Base-by-base conservation (phyloP, 2,797 vertebrate genomes). In the Hylomyscus alleni region DNA sequence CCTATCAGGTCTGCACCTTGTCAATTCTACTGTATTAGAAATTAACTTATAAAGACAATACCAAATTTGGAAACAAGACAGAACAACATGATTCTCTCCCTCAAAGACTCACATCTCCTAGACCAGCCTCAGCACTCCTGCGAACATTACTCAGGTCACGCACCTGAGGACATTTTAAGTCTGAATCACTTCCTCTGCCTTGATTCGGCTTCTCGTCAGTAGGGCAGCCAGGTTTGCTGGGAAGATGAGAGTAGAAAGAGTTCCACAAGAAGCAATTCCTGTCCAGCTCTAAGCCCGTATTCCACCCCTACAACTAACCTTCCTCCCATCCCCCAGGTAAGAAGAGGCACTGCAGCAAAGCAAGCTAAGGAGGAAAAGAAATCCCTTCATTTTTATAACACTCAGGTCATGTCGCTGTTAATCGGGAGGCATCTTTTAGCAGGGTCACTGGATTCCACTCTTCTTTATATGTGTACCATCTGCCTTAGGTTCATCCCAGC, bases 21-120 rank as follows among this genome's bases (percentile, higher is more conserved):
- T 10, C 69, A 65, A 93, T 82, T 47, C 24, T 10, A 0, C 58
- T 82, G 13, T 91, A 94, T 90, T 89, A 62, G 69, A 91, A 97
- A 94, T 90, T 87, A 73, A 13, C 31, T 60, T 44, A 69, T 72
- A 60, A 60, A 26, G 26, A 3, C 24, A 62, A 92, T 75, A 56
- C 13, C 76, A 76, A 85, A 6, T 76, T 83, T 81, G 26, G 6
- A 44, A 34, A 47, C 77, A 47, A 89, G 54, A 37, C 67, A 37
- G 83, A 56, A 78, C 54, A 72, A 82, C 80, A 65, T 84, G n/a
- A 76, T 80, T 40, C 52, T 93, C 52, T 9, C 69, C n/a, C 24
- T 14, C 5, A 4, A 56, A 75, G 69, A 88, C 20, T 88, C 85
- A 29, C 17, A 75, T 67, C 89, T 94, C 65, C 58, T 34, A 89